Base-by-base conservation (phyloP, 2,888 invertebrate genomes). In the Amphimallon solstitiale region DNA sequence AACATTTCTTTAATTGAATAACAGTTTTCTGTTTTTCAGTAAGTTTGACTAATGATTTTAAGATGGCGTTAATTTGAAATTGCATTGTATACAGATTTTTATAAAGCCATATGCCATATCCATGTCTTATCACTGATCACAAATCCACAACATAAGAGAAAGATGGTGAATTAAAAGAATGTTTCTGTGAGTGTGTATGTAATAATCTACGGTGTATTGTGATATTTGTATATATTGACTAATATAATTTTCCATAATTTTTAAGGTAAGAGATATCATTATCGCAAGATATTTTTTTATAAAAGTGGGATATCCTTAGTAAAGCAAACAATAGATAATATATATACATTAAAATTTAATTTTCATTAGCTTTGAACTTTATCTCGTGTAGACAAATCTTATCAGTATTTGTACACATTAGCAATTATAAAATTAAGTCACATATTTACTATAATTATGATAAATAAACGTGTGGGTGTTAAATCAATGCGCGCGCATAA, bases 151-250 rank as follows among this genome's bases (percentile, higher is more conserved):
- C 5, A 5, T 1, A 29, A 29, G 29, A 29, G 7, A 7, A 29
- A 29, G 29, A 29, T 29, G 29, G 29, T 29, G 29, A 29, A 29
- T 29, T 29, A 5, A n/a, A 29, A 5, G 29, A 29, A 29, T 43
- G 48, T 6, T 49, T 49, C 12, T 29, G 9, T 12, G 29, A 29
- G 29, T 48, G 48, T 48, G 48, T 49, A 29, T 49, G 9, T 29
- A 7, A 29, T 3, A 29, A 49, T 21, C 29, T 23, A 5, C n/a
- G 12, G 10, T 45, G 19, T 21, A 12, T 49, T 49, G 48, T 49
- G 48, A 49, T 49, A 49, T 49, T 29, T 49, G 48, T 49, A 49
- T 29, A 49, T 49, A 49, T 49, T 49, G 48, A 49, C 19, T 45
- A 6, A 45, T 45, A n/a, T n/a, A n/a, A n/a, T n/a, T n/a, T n/a